Evolutionary conservation across 2,113 vertebrate species (phyloP), one percentile per base, ranked within the genome.

Genomic region (Eidolon helvum): DNA sequence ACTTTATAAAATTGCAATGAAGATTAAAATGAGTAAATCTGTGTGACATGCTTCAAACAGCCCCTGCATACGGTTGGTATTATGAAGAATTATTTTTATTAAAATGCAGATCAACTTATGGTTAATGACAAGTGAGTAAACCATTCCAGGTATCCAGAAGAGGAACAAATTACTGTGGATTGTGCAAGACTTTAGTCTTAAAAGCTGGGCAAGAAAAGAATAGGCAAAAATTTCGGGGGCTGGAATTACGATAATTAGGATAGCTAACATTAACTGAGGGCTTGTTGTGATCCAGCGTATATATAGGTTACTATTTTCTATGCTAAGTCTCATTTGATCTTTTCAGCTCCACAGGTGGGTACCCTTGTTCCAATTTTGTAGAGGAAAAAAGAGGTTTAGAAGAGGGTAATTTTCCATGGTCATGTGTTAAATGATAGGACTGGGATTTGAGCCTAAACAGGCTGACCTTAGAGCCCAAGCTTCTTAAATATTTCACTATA

Each of bases 81-180:
- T 87, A 63, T 86, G 24, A 86, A 82, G 79, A 43, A 33, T 95
- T 82, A 53, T 91, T 93, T 94, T 79, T 86, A 59, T 92, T 83
- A 66, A 93, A 93, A 61, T 93, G 35, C 24, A 88, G 2, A 19
- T 55, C 30, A 91, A 57, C 4, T 79, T 93, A n/a, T 30, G n/a
- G 38, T 91, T n/a, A 35, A 85, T 89, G 80, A 11, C 45, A 95
- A 90, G 68, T 80, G 9, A 94, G 24, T 33, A 82, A 89, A 79
- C 53, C 45, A 48, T 91, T 69, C 28, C 45, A 59, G n/a, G 12
- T 30, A 92, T 65, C 30, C 48, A 92, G 91, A 92, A 22, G 38
- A 93, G 24, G 26, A 65, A 86, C 59, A 90, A 71, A 45, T 80
- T 94, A n/a, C 78, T 86, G 1, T 50, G 33, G 66, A 19, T 28